These are phyloP conservation scores for Misgurnus anguillicaudatus DNA, from an alignment of 2,113 vertebrate species.

Conservation along the genomic window DNA sequence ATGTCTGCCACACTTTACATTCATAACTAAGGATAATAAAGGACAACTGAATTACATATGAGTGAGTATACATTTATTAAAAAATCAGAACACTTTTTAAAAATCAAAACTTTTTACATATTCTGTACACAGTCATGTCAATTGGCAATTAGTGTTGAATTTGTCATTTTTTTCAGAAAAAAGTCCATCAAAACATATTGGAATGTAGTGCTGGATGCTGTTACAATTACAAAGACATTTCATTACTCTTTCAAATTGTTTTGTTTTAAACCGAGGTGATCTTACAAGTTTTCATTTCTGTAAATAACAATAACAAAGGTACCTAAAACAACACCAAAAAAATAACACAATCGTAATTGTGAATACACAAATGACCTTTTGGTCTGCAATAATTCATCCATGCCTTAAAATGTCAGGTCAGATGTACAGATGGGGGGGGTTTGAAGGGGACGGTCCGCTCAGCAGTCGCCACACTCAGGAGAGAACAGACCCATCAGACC, in stretches of 20 bases:
- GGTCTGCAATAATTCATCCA: neutral
- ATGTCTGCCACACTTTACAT: neutral
- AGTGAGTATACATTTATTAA: slow-evolving; percentile 63
- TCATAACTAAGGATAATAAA: neutral
- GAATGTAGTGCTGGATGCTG: slow-evolving; percentile 70
- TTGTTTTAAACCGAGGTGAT: neutral
- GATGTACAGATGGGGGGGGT: neutral
- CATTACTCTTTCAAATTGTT: neutral
- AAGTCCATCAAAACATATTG: neutral
- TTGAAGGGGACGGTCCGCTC: neutral
- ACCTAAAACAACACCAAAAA: neutral
- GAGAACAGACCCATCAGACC: slow-evolving; percentile 81
- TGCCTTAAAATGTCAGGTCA: neutral
- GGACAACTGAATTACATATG: neutral
- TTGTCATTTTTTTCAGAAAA: slow-evolving; percentile 23
- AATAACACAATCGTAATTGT: neutral
- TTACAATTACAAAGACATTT: neutral
- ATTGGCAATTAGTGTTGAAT: slow-evolving; percentile 64
- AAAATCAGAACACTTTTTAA: slow-evolving; percentile 62
- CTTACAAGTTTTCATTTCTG: neutral
- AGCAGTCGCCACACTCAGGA: slow-evolving; percentile 50
- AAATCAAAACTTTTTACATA: slow-evolving; percentile 65
- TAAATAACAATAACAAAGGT: no score
- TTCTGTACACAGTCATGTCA: slow-evolving; percentile 58
- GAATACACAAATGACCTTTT: neutral